A percentile compares a stretch with the other conserved stretches of the same genome.
Evolutionary conservation across 2,113 vertebrate species (phyloP).

Genomic region (Zingel zingel): DNA sequence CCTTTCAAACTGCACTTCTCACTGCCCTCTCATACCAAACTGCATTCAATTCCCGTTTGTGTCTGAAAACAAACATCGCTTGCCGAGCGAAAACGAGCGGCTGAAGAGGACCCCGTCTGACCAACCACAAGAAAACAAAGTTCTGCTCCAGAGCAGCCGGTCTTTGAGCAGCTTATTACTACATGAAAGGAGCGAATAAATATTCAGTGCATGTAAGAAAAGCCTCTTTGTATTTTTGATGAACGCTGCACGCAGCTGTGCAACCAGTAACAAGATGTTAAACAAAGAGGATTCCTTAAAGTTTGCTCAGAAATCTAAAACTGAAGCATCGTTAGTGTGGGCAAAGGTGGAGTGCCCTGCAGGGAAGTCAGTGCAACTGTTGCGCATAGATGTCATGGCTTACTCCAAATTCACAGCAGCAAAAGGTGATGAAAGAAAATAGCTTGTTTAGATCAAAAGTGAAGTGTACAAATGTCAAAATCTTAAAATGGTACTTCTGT

Average conservation of each 20-base stretch:
- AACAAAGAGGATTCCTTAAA: constrained; percentile 1
- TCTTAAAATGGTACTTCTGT: background rate
- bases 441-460: background rate
- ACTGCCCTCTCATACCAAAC: constrained; percentile 25
- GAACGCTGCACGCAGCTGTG: background rate
- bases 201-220: background rate
- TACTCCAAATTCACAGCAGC: constrained; percentile 35
- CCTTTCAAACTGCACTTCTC: background rate
- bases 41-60: constrained; percentile 49
- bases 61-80: constrained; percentile 35
- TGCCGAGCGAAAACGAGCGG: constrained; percentile 19
- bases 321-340: constrained; percentile 17
- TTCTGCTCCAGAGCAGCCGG: background rate
- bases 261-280: constrained; percentile 13
- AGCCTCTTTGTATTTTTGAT: background rate
- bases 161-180: constrained; percentile 39
- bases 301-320: background rate
- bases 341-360: background rate
- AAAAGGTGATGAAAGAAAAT: background rate
- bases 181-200: constrained; percentile 7
- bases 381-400: constrained; percentile 40
- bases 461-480: background rate
- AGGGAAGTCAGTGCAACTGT: constrained; percentile 1
- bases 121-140: constrained; percentile 27
- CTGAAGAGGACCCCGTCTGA: constrained; percentile 27